Percentiles rank a stretch among this genome's conserved stretches.
Evolutionary conservation across 2,888 invertebrate species (phyloP).

Genomic region (Volucella zonaria): DNA sequence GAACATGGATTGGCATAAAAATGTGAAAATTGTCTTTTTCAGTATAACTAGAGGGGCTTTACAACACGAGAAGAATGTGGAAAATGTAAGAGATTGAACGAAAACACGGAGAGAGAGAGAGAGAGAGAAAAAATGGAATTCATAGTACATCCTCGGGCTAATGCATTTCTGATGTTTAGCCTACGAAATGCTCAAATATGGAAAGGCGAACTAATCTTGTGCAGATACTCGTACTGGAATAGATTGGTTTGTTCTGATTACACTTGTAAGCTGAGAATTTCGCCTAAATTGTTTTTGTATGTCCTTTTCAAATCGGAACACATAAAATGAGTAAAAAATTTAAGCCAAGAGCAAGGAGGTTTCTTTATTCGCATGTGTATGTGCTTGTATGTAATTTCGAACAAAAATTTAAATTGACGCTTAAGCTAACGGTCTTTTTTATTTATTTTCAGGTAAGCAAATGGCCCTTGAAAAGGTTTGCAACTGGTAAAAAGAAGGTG

Average conservation of each 20-base stretch:
- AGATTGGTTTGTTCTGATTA: neutral
- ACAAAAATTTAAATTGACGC: no score
- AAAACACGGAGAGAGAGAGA: neutral
- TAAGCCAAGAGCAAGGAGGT: neutral
- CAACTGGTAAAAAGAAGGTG: no score
- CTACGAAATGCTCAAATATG: constrained; percentile 21
- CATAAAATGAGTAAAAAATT: neutral
- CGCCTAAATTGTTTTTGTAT: constrained; percentile 5
- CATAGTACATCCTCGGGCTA: constrained; percentile 54
- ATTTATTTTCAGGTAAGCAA: no score
- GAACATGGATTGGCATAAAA: constrained; percentile 14
- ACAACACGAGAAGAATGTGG: constrained; percentile 26
- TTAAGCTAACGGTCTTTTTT: no score
- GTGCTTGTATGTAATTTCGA: neutral
- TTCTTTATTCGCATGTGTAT: no score
- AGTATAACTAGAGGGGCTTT: constrained; percentile 34
- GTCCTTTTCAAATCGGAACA: neutral
- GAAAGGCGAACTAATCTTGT: constrained; percentile 1
- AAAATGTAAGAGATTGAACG: constrained; percentile 8
- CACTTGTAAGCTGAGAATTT: constrained; percentile 3
- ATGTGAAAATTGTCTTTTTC: constrained; percentile 41
- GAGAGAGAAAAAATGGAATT: constrained; percentile 5
- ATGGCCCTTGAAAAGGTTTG: no score
- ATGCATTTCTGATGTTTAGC: constrained; percentile 70
- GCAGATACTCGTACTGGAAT: neutral